phyloP scores from a whole-genome alignment of 1,140 invertebrate species.

The Microvelia longipes region DNA sequence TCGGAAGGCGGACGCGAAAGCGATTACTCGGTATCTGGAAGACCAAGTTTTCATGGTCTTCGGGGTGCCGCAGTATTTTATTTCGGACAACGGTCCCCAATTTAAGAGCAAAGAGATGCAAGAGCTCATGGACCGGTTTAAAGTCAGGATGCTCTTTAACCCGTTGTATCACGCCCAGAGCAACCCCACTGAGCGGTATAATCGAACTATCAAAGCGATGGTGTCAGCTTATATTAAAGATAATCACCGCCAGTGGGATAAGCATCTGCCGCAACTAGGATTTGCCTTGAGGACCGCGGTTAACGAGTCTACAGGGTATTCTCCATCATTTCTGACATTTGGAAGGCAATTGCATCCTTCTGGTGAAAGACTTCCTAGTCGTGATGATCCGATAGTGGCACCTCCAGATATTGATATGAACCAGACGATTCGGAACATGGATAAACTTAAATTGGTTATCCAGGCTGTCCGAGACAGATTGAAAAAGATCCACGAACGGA shows the following conservation, averaged over 20 bases:
- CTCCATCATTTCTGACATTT: slow-evolving; percentile 28
- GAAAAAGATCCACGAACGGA: neutral
- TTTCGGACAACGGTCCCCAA: neutral
- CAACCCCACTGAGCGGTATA: neutral
- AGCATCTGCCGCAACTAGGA: slow-evolving; percentile 25
- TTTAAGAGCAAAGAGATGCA: neutral
- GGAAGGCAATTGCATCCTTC: slow-evolving; percentile 25
- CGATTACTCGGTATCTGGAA: neutral
- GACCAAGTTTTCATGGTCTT: neutral
- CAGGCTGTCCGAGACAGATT: neutral
- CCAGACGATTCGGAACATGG: neutral
- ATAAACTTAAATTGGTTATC: neutral
- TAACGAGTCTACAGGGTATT: slow-evolving; percentile 26
- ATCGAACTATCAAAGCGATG: neutral
- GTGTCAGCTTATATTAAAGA: neutral
- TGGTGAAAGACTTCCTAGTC: neutral
- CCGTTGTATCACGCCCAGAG: neutral
- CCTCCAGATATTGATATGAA: neutral
- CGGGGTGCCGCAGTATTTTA: neutral
- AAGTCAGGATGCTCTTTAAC: neutral
- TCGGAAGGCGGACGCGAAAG: neutral
- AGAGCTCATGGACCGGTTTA: neutral
- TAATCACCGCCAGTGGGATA: too few relatives aligned
- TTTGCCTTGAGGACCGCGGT: slow-evolving; percentile 32
- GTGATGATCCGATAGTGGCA: neutral